phyloP scores from a whole-genome alignment of 2,797 vertebrate species.

The Carcharodon carcharias region DNA sequence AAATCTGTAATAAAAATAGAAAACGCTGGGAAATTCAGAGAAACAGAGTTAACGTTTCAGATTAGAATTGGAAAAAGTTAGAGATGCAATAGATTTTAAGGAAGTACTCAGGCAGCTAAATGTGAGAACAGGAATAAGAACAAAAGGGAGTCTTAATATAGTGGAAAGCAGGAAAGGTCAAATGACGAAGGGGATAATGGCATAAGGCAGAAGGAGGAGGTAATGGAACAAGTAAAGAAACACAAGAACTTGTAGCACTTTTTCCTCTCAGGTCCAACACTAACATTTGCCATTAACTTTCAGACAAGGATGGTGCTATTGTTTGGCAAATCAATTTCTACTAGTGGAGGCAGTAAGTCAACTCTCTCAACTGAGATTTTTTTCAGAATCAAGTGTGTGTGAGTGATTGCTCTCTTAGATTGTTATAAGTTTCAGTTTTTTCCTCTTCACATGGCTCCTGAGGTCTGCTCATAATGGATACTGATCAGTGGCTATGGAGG shows the following conservation, averaged over 20 bases:
- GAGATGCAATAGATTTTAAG: too few relatives aligned
- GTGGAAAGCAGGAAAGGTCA: too few relatives aligned
- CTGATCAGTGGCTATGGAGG: too few relatives aligned
- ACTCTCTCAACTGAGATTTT: neutral
- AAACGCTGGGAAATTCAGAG: neutral
- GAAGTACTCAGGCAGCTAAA: too few relatives aligned
- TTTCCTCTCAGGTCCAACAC: neutral
- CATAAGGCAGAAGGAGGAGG: neutral
- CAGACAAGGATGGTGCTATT: neutral
- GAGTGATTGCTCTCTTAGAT: too few relatives aligned
- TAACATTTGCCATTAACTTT: neutral
- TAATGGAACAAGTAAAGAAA: neutral
- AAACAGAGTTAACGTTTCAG: neutral
- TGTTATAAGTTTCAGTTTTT: too few relatives aligned
- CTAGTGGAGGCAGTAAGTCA: neutral
- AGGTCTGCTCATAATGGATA: too few relatives aligned
- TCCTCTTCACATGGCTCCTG: too few relatives aligned
- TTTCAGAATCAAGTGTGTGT: too few relatives aligned
- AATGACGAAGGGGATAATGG: neutral
- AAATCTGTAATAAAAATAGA: neutral
- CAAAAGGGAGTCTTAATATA: too few relatives aligned
- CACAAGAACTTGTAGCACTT: neutral
- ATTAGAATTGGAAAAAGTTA: neutral
- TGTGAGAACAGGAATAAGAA: neutral
- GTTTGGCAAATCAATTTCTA: neutral